Conservation (phyloP, 2,888 invertebrate species). For the Apotomis betuletana region DNA sequence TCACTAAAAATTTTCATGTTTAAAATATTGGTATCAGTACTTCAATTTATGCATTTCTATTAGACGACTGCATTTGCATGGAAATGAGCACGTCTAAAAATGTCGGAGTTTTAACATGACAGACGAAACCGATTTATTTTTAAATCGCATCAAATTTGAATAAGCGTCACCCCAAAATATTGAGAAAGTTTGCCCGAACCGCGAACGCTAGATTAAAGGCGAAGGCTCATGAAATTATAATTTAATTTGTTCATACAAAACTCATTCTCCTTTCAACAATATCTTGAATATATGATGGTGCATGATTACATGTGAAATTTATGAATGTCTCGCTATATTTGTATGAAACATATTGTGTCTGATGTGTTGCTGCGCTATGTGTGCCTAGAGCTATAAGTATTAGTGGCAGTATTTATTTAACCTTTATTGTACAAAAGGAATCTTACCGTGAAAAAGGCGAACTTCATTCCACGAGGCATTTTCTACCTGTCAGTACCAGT, state of each 20-base stretch:
- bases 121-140: slow-evolving; percentile 27
- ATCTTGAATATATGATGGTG: slow-evolving; percentile 60
- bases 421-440: too few relatives aligned
- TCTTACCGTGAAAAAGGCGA: too few relatives aligned
- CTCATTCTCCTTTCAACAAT: slow-evolving; percentile 55
- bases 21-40: too few relatives aligned
- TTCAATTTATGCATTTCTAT: too few relatives aligned
- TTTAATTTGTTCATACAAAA: slow-evolving; percentile 71
- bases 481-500: too few relatives aligned
- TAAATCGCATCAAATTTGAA: slow-evolving; percentile 52
- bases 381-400: background rate
- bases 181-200: slow-evolving; percentile 54
- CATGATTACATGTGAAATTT: slow-evolving; percentile 52
- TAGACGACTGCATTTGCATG: background rate
- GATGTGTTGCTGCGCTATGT: background rate
- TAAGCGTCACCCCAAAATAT: slow-evolving; percentile 58
- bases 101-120: slow-evolving; percentile 11
- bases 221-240: slow-evolving; percentile 79
- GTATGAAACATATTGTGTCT: slow-evolving; percentile 1
- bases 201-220: slow-evolving; percentile 66
- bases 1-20: too few relatives aligned
- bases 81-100: slow-evolving; percentile 2
- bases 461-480: too few relatives aligned
- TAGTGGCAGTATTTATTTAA: too few relatives aligned
- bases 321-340: slow-evolving; percentile 43